Evolutionary conservation across 2,113 vertebrate species (phyloP), one percentile per base, ranked within the genome.

Genomic region (Pterophyllum scalare): DNA sequence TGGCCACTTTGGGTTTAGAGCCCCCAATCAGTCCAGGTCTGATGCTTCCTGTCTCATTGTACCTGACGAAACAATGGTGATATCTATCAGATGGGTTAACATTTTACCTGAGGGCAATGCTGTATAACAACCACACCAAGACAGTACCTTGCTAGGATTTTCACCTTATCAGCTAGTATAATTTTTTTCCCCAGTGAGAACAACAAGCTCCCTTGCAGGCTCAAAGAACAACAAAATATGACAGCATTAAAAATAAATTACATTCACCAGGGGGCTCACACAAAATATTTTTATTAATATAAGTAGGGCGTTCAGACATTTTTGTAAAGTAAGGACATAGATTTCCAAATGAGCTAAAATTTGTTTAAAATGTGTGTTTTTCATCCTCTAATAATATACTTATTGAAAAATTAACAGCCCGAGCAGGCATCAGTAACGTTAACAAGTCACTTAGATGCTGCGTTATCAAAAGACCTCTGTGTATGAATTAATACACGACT

Each of bases 1-100:
- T 97, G 31, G 96, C 96, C 76, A 97, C 96, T 92, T 97, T 97
- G 88, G 96, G 96, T 77, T 96, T 96, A 10, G 96, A 96, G 79
- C 96, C 96, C 3, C 96, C 96, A 6, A 96, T 96, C 88, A 96
- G 90, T 22, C 96, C 95, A 59, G 95, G 96, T 46, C 91, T 93
- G 90, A 96, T 94, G 93, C 95, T 96, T 38, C 96, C 96, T 43
- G 96, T 96, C 89, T 96, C 95, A 79, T 96, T 96, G 94, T 96
- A 96, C 94, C 96, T 96, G 92, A 22, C 59, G 15, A 10, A n/a
- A 72, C 35, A 82, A 75, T 20, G 11, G 1, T 15, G 2, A 60
- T 40, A 28, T 74, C 10, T 56, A 57, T 81, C 70, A 82, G 49
- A 2, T 49, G 1, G 33, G 40, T 35, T 60, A 49, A 2, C 19